These are phyloP conservation scores for Panulirus ornatus DNA, from an alignment of 1,140 invertebrate species.

Conservation along the genomic window DNA sequence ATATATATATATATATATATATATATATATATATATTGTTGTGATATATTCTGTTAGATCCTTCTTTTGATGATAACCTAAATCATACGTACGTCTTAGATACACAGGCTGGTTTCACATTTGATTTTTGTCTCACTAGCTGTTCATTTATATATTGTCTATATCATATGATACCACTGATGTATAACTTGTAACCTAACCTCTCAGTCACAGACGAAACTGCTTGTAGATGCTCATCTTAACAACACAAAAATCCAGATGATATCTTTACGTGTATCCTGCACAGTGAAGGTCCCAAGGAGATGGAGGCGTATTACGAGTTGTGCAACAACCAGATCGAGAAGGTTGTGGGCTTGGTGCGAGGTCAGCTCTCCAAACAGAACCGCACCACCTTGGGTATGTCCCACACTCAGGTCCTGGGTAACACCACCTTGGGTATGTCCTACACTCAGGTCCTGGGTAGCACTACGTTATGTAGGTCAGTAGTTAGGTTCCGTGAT, in stretches of 20 bases:
- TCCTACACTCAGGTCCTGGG: too few species aligned
- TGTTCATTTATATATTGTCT: not conserved
- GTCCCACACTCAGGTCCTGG: too few species aligned
- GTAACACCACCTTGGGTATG: too few species aligned
- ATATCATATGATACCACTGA: not conserved
- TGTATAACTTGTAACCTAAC: too few species aligned
- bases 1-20: too few species aligned
- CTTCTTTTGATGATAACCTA: too few species aligned
- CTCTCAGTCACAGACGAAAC: too few species aligned
- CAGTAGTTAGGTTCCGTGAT: too few species aligned
- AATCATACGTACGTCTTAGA: too few species aligned
- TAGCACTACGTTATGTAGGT: too few species aligned
- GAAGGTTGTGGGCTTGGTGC: slow-evolving; percentile 91
- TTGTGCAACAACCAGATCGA: slow-evolving; percentile 86
- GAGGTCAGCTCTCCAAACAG: slow-evolving; percentile 91
- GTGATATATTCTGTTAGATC: too few species aligned
- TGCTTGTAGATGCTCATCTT: not conserved
- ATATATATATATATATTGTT: too few species aligned
- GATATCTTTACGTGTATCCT: not conserved
- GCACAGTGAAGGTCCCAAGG: slow-evolving; percentile 79
- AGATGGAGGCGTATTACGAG: slow-evolving; percentile 81
- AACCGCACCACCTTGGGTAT: slow-evolving; percentile 93
- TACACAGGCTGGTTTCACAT: not conserved
- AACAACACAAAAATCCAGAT: not conserved
- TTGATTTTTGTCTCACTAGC: not conserved